Conservation (phyloP, 2,113 vertebrate species). For the Austrofundulus limnaeus region DNA sequence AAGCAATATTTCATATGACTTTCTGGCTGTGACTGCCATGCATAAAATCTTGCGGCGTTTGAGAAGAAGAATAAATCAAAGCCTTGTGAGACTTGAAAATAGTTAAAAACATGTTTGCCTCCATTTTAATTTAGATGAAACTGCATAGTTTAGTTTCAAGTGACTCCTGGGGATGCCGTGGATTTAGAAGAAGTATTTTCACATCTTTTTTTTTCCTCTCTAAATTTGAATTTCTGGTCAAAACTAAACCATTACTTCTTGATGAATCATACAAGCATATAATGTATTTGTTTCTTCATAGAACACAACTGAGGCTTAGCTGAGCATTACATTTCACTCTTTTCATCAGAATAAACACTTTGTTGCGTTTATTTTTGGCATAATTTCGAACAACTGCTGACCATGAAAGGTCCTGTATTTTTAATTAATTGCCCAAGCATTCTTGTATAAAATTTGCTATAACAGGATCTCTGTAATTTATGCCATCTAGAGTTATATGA, state of each 20-base stretch:
- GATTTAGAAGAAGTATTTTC: not conserved
- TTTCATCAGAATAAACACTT: slow-evolving; percentile 57
- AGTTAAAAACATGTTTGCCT: not conserved
- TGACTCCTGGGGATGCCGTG: not conserved
- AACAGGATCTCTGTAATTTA: slow-evolving; percentile 26
- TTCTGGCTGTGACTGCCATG: not conserved
- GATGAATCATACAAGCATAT: slow-evolving; percentile 22
- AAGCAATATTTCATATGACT: slow-evolving; percentile 8
- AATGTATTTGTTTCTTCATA: no score
- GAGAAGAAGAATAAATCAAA: slow-evolving; percentile 3
- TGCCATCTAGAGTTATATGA: slow-evolving; percentile 17
- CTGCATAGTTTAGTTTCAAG: not conserved
- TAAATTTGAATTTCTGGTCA: slow-evolving; percentile 9
- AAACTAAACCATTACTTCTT: slow-evolving; percentile 13
- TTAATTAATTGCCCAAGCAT: not conserved
- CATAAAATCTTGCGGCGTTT: slow-evolving; percentile 5
- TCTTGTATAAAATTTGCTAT: slow-evolving; percentile 16
- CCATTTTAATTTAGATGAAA: not conserved
- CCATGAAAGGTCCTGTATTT: not conserved
- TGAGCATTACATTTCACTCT: slow-evolving; percentile 47
- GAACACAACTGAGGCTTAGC: slow-evolving; percentile 20
- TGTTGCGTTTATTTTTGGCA: slow-evolving; percentile 16
- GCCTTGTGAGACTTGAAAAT: not conserved
- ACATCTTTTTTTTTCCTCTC: slow-evolving; percentile 3
- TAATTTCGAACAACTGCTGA: not conserved